phyloP scores from a whole-genome alignment of 2,888 invertebrate species.

The Trisateles emortualis region DNA sequence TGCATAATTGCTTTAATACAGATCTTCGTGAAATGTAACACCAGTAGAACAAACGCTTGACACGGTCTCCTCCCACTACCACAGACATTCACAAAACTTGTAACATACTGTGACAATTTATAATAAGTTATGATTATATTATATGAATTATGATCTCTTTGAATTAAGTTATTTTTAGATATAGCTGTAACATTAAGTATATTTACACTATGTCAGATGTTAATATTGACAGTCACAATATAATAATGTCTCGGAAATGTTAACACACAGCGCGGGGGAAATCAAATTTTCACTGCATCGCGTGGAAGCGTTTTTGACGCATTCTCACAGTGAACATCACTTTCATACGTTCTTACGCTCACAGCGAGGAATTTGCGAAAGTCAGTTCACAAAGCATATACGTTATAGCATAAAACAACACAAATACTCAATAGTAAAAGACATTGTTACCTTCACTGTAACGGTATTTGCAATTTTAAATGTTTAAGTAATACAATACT shows the following conservation, averaged over 20 bases:
- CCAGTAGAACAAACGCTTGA: not conserved
- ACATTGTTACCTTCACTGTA: constrained; percentile 62
- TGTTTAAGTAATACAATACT: constrained; percentile 53
- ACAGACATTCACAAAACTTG: constrained; percentile 44
- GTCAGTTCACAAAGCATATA: constrained; percentile 36
- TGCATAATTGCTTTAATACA: constrained; percentile 15
- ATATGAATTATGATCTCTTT: constrained; percentile 87
- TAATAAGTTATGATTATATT: constrained; percentile 78
- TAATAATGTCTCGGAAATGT: constrained; percentile 58
- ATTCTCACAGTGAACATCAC: constrained; percentile 46
- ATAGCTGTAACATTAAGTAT: constrained; percentile 52
- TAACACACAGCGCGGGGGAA: constrained; percentile 55
- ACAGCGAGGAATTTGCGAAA: constrained; percentile 52
- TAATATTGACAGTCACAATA: constrained; percentile 59
- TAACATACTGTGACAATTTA: constrained; percentile 63
- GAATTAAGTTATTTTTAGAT: constrained; percentile 77
- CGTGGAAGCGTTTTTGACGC: constrained; percentile 65
- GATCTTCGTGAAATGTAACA: constrained; percentile 22
- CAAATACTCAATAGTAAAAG: constrained; percentile 81
- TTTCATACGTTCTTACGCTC: constrained; percentile 55
- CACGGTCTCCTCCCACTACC: constrained; percentile 22
- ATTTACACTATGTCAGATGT: constrained; percentile 50
- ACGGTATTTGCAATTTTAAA: constrained; percentile 58
- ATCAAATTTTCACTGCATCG: constrained; percentile 69
- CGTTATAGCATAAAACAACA: constrained; percentile 65